Evolutionary conservation across 2,888 invertebrate genomes (phyloP).

Genomic region (Agrilus cyanescens): DNA sequence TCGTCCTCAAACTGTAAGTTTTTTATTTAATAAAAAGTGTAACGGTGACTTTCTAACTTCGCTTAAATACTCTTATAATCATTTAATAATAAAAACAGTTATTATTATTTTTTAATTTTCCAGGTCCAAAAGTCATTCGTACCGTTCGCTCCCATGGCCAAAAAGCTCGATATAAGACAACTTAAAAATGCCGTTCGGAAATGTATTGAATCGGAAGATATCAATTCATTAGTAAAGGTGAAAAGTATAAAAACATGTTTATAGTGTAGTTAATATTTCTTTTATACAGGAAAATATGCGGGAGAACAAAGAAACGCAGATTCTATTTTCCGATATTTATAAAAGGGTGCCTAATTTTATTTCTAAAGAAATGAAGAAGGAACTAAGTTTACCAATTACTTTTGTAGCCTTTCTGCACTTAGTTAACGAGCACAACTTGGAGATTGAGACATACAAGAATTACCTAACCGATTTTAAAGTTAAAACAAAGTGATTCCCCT

Average conservation of each 20-base stretch:
- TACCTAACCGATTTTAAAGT: too few species aligned
- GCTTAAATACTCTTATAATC: too few species aligned
- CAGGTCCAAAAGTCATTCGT: conserved; percentile 63
- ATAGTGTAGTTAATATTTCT: too few species aligned
- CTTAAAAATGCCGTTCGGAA: conserved; percentile 68
- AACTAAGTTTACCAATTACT: conserved; percentile 66
- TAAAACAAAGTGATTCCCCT: too few species aligned
- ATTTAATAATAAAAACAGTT: too few species aligned
- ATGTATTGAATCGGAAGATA: conserved; percentile 33
- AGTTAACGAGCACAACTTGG: conserved; percentile 65
- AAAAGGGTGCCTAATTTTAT: conserved; percentile 44
- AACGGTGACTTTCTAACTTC: too few species aligned
- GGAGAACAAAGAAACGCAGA: conserved; percentile 19
- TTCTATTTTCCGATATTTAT: conserved; percentile 45
- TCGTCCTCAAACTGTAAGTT: conserved; percentile 10
- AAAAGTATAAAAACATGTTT: background rate
- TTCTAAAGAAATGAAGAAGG: conserved; percentile 51
- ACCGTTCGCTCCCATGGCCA: conserved; percentile 70
- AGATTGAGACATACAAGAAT: conserved; percentile 25
- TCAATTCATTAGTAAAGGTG: background rate
- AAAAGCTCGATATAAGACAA: conserved; percentile 76
- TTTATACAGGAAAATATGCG: conserved; percentile 1
- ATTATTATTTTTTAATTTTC: conserved; percentile 6
- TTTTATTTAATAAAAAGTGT: background rate
- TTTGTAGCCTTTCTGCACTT: conserved; percentile 73